Percentiles rank a stretch among this genome's conserved stretches.
phyloP scores from a whole-genome alignment of 2,888 invertebrate species.

The Calameuta idolon region DNA sequence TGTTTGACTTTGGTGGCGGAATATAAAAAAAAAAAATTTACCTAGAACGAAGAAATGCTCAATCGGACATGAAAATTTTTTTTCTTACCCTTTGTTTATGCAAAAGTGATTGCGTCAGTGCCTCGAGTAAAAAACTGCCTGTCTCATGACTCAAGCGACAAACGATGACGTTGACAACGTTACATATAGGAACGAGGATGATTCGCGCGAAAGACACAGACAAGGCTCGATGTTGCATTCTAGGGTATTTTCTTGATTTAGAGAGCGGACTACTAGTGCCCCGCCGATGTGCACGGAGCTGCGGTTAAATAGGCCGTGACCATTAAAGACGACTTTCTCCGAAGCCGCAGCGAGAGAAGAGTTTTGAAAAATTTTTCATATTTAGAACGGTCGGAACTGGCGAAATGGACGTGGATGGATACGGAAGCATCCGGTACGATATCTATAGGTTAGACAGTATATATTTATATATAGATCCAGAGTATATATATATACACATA shows the following conservation, averaged over 20 bases:
- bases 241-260: conserved; percentile 31
- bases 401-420: too few relatives aligned
- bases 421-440: too few relatives aligned
- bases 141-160: too few relatives aligned
- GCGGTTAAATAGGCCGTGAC: conserved; percentile 59
- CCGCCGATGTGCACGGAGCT: conserved; percentile 13
- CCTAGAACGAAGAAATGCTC: conserved; percentile 11
- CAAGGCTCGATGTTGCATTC: background rate
- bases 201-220: background rate
- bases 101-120: too few relatives aligned
- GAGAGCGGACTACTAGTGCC: conserved; percentile 26
- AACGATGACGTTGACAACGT: too few relatives aligned
- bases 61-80: conserved; percentile 11
- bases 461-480: too few relatives aligned
- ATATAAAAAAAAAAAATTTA: conserved; percentile 11
- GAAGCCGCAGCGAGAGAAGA: conserved; percentile 42
- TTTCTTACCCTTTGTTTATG: background rate
- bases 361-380: conserved; percentile 17
- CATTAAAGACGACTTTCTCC: conserved; percentile 59
- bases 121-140: too few relatives aligned
- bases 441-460: too few relatives aligned
- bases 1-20: background rate
- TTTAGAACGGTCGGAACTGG: background rate
- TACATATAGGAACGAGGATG: too few relatives aligned
- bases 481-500: too few relatives aligned